Base-by-base conservation (phyloP, 2,113 vertebrate genomes). In the Cervus canadensis region DNA sequence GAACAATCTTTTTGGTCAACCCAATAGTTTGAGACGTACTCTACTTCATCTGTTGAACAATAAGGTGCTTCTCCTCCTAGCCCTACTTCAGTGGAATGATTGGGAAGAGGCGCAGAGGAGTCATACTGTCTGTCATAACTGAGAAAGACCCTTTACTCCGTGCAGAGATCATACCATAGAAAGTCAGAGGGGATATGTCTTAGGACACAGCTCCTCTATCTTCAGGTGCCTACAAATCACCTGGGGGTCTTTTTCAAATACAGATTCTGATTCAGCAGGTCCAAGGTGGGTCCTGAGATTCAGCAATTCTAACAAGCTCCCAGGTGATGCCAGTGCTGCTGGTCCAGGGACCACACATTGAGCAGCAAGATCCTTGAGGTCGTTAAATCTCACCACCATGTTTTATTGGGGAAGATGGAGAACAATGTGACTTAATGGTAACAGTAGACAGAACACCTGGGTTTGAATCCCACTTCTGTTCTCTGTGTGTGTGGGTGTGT, bases 21-120 rank as follows among this genome's bases (percentile, higher is more conserved):
- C 40, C 40, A 76, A 76, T 25, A 91, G 87, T 91, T 96, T 16
- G 90, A 97, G 85, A 96, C 95, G 43, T 96, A 92, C 26, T 92
- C n/a, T 0, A 85, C 95, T 64, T 86, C 0, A 0, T 74, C 95
- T 94, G 81, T 33, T 0, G 5, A 57, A 60, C 6, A 89, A 59
- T 83, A 95, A 89, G 54, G 60, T 6, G 12, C 14, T 74, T 54
- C 67, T 76, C 30, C 76, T 71, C 88, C 54, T 26, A 28, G 9
- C 5, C n/a, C 71, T 9, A 25, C 17, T 62, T 67, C 43, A 25
- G 25, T 15, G 59, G 78, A 26, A 17, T 19, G 57, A 57, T 15
- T 40, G 87, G 40, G 59, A 57, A 89, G 59, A 48, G 33, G 40
- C 59, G 25, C 0, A 2, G 1, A 30, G 28, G 52, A 86, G 26